Conservation (phyloP, 2,888 invertebrate species). For the Helleia helle region DNA sequence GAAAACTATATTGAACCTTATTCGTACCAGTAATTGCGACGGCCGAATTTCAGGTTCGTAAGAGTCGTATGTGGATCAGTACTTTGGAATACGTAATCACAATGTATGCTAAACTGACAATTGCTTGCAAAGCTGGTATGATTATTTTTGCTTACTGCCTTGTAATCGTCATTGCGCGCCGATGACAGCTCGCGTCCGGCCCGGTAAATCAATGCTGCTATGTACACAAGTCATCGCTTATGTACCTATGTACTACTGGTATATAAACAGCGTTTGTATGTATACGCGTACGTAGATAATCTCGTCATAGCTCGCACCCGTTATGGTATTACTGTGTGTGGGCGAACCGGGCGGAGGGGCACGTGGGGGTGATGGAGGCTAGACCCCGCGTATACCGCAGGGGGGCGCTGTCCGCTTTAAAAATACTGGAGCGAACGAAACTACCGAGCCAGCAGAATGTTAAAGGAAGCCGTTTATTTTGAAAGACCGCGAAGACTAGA, state of each 20-base stretch:
- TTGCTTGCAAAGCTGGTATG: conserved; percentile 10
- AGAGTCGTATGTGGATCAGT: conserved; percentile 10
- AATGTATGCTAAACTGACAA: conserved; percentile 9
- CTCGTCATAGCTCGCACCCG: conserved; percentile 72
- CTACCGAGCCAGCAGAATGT: conserved; percentile 52
- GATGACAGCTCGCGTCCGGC: conserved; percentile 57
- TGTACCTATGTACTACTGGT: conserved; percentile 49
- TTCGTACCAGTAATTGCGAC: not conserved
- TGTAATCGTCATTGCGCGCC: conserved; percentile 49
- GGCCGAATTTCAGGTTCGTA: not conserved
- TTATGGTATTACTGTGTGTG: conserved; percentile 71
- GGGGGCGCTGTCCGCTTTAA: conserved; percentile 67
- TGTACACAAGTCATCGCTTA: conserved; percentile 63
- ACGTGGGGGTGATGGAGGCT: conserved; percentile 23
- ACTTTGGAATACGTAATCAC: conserved; percentile 4
- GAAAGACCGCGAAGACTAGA: conserved; percentile 42
- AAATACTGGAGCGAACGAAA: conserved; percentile 62
- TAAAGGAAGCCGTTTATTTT: conserved; percentile 65
- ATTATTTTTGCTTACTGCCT: conserved; percentile 41
- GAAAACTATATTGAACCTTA: conserved; percentile 10
- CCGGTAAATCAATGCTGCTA: conserved; percentile 65
- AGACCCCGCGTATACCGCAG: conserved; percentile 49
- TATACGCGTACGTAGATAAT: conserved; percentile 68
- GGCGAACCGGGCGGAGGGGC: conserved; percentile 33
- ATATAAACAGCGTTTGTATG: conserved; percentile 52